phyloP scores from a whole-genome alignment of 1,140 invertebrate species.

The Ruditapes philippinarum region DNA sequence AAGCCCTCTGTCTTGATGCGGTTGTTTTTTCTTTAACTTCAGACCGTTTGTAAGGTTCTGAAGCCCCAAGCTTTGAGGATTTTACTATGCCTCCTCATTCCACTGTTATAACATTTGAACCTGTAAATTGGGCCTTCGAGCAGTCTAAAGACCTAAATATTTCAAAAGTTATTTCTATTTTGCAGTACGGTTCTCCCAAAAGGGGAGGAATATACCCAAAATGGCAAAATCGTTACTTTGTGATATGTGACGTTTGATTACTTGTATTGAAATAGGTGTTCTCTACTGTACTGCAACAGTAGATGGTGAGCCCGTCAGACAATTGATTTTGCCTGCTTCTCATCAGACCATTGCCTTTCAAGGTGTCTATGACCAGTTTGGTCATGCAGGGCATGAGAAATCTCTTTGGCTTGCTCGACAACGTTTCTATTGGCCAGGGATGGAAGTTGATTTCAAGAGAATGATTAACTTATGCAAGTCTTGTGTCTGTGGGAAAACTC shows the following conservation, averaged over 20 bases:
- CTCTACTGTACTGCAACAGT: neutral
- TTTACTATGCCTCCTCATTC: no score
- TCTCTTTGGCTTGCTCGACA: neutral
- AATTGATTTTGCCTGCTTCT: neutral
- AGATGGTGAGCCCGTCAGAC: neutral
- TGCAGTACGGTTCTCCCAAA: neutral
- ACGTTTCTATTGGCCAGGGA: slow-evolving; percentile 19
- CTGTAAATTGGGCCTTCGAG: neutral
- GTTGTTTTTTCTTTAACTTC: neutral
- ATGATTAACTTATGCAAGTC: neutral
- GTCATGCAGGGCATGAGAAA: neutral
- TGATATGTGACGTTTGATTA: neutral
- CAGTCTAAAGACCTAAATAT: neutral
- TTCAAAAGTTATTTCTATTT: neutral
- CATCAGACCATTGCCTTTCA: neutral
- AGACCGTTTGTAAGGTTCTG: neutral
- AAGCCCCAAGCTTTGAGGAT: neutral
- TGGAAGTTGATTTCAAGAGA: neutral
- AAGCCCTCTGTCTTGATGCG: neutral
- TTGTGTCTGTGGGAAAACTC: slow-evolving; percentile 43
- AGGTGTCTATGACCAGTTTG: neutral
- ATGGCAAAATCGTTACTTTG: neutral
- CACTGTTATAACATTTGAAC: neutral
- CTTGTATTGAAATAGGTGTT: neutral
- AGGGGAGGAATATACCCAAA: neutral